Percentiles rank a stretch among this genome's conserved stretches.
These are phyloP conservation scores for Oreocharis arfaki DNA, from an alignment of 2,113 vertebrate species.

Conservation along the genomic window DNA sequence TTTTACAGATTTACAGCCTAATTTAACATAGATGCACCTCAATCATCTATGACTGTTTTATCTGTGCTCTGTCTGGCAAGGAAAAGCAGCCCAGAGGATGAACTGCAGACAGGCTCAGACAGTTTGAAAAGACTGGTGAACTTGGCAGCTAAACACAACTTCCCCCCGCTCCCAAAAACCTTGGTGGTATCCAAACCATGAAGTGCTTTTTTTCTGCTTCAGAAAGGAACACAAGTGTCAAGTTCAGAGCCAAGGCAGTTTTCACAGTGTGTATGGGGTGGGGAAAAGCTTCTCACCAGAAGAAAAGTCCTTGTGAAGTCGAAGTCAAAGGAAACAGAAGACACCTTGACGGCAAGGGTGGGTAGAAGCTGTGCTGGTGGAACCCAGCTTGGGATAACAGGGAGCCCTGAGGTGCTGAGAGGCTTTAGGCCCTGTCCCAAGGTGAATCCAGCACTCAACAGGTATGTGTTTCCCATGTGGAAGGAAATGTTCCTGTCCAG, in stretches of 20 bases:
- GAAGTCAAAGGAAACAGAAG: neutral
- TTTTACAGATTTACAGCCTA: neutral
- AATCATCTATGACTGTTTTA: neutral
- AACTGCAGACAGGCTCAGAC: neutral
- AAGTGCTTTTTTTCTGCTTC: neutral
- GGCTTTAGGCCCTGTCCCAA: neutral
- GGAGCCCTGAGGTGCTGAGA: neutral
- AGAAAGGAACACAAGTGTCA: neutral
- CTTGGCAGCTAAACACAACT: neutral
- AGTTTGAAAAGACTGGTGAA: neutral
- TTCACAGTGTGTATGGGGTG: accelerated
- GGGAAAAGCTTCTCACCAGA: neutral
- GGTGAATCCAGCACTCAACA: neutral
- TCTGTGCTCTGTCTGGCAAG: neutral
- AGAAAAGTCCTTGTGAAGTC: neutral
- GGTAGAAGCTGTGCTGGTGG: accelerated
- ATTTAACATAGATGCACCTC: neutral
- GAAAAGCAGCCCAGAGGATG: neutral
- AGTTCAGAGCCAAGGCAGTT: neutral
- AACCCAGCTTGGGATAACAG: neutral
- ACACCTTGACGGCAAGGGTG: neutral
- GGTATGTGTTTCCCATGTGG: neutral
- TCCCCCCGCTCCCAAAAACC: neutral
- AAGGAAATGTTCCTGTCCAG: accelerated
- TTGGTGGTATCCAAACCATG: neutral